These are phyloP conservation scores for Drosophila villosipedis DNA, from an alignment of 2,888 invertebrate species.

Conservation along the genomic window DNA sequence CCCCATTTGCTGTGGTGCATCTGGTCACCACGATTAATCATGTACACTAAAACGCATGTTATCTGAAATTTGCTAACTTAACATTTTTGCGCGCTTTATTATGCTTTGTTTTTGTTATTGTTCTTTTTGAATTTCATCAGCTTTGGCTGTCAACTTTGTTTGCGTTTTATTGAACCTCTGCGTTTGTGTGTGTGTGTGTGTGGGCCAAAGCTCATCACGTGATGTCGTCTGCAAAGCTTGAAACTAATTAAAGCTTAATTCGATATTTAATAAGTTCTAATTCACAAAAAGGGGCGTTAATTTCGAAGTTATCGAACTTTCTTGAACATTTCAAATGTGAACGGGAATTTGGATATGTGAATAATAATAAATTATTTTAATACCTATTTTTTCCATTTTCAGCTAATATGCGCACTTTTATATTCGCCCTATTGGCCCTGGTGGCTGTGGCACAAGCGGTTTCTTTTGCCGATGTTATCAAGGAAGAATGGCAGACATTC, in stretches of 20 bases:
- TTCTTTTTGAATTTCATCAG: constrained; percentile 46
- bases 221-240: constrained; percentile 25
- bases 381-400: constrained; percentile 27
- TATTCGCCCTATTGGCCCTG: constrained; percentile 72
- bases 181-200: background rate
- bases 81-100: constrained; percentile 1
- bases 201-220: constrained; percentile 46
- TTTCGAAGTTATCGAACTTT: background rate
- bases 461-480: constrained; percentile 90
- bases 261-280: background rate
- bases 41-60: constrained; percentile 19
- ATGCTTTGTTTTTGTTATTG: constrained; percentile 10
- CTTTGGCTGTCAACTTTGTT: constrained; percentile 10
- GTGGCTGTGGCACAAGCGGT: constrained; percentile 88
- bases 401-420: constrained; percentile 67
- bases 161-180: constrained; percentile 19
- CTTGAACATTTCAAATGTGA: background rate
- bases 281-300: background rate
- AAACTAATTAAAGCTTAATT: constrained; percentile 21
- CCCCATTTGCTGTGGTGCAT: background rate
- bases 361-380: background rate
- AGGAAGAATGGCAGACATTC: constrained; percentile 91
- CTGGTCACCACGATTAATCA: background rate
- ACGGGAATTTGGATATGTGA: background rate
- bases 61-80: constrained; percentile 18